Evolutionary conservation across 2,888 invertebrate genomes (phyloP).

Genomic region (Eupithecia pulchellata): DNA sequence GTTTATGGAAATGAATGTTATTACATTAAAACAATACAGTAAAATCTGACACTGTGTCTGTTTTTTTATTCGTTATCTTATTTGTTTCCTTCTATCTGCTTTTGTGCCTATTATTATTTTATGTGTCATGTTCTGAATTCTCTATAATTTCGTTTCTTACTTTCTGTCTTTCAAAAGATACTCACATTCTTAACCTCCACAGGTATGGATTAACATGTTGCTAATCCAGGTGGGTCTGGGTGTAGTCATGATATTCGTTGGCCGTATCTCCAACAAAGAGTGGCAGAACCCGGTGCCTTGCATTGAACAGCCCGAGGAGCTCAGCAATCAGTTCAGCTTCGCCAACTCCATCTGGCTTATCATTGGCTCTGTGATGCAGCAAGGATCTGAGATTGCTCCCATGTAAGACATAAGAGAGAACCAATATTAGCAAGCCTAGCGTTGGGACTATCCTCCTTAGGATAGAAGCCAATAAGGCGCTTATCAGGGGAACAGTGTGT

Average conservation of each 20-base stretch:
- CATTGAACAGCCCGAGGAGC: slow-evolving; percentile 91
- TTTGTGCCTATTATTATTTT: too few species aligned
- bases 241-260: slow-evolving; percentile 92
- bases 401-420: slow-evolving; percentile 82
- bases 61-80: too few species aligned
- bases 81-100: too few species aligned
- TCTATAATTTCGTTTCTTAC: too few species aligned
- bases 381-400: slow-evolving; percentile 95
- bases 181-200: neutral
- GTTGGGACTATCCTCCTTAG: neutral
- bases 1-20: too few species aligned
- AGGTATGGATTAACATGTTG: slow-evolving; percentile 94
- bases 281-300: slow-evolving; percentile 96
- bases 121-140: too few species aligned
- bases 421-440: neutral
- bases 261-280: slow-evolving; percentile 93
- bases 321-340: slow-evolving; percentile 93
- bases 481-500: too few species aligned
- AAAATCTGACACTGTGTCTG: too few species aligned
- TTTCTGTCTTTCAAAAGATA: neutral
- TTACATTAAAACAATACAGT: too few species aligned
- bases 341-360: slow-evolving; percentile 96
- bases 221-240: slow-evolving; percentile 92
- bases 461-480: too few species aligned
- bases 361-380: slow-evolving; percentile 93